A percentile compares a stretch with the other conserved stretches of the same genome.
Conservation (phyloP, 2,797 vertebrate species). For the Orestias chungarensis region DNA sequence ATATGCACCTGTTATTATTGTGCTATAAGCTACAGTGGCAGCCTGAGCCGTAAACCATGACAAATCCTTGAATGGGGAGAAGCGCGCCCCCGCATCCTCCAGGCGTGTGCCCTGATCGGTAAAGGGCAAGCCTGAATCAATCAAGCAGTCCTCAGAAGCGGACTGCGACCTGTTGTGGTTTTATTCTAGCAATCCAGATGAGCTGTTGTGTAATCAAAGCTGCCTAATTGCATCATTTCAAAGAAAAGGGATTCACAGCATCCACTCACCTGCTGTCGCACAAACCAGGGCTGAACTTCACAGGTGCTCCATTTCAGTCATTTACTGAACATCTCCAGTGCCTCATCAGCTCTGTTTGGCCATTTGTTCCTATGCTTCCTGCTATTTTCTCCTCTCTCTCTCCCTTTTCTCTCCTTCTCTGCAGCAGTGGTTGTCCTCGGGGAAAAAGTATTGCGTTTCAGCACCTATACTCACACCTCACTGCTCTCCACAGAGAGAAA, state of each 20-base stretch:
- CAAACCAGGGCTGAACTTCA: constrained; percentile 48
- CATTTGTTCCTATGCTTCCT: constrained; percentile 29
- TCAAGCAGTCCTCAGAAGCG: background rate
- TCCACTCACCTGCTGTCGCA: constrained; percentile 58
- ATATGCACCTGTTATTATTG: background rate
- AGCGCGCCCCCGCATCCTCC: constrained; percentile 36
- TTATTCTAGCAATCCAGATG: background rate
- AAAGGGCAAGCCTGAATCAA: constrained; percentile 2
- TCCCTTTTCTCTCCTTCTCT: constrained; percentile 19
- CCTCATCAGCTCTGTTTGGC: constrained; percentile 53
- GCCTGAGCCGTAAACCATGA: constrained; percentile 3
- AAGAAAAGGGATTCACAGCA: background rate
- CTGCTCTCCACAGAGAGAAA: constrained; percentile 19
- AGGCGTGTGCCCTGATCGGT: background rate
- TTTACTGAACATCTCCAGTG: constrained; percentile 43
- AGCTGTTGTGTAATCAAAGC: background rate
- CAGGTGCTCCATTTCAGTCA: constrained; percentile 45
- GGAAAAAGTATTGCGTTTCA: constrained; percentile 30
- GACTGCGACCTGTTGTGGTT: background rate
- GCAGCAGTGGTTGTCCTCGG: constrained; percentile 36
- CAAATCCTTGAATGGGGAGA: constrained; percentile 51
- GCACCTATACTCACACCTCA: constrained; percentile 40
- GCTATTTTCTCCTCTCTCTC: background rate
- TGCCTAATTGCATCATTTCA: background rate
- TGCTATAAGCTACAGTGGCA: constrained; percentile 8